phyloP scores from a whole-genome alignment of 37 sponge, comb jelly and placozoan species.

The Agelas oroides region DNA sequence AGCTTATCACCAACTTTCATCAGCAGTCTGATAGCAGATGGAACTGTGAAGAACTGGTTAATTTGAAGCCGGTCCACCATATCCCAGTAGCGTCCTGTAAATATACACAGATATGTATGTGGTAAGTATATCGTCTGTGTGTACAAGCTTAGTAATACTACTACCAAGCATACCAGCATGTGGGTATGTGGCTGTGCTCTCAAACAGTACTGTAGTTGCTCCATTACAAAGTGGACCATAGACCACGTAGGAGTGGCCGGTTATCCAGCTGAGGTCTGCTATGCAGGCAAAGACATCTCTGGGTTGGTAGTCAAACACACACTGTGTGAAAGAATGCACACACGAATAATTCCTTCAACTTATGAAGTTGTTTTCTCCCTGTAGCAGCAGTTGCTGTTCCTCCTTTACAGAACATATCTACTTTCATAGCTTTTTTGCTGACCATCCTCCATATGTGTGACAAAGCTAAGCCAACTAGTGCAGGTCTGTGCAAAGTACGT shows the following conservation, averaged over 20 bases:
- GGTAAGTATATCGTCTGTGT: no score
- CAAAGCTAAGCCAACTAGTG: no score
- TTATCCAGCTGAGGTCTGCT: slow-evolving; percentile 94
- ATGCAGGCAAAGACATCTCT: slow-evolving; percentile 87
- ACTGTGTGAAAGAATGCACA: slow-evolving; percentile 7
- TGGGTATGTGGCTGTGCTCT: slow-evolving; percentile 88
- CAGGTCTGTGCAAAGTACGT: no score
- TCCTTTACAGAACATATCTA: no score
- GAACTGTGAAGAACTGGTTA: slow-evolving; percentile 70
- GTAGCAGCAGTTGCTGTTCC: no score
- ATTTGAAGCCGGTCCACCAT: slow-evolving; percentile 54
- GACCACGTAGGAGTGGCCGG: slow-evolving; percentile 92
- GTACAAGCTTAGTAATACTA: no score
- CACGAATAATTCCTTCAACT: no score
- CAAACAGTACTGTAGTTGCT: slow-evolving; percentile 89
- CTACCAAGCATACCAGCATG: slow-evolving; percentile 69
- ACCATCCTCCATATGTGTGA: no score
- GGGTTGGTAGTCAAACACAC: slow-evolving; percentile 84
- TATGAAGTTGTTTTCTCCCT: no score
- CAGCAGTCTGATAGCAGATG: slow-evolving; percentile 65
- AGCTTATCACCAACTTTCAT: slow-evolving; percentile 51
- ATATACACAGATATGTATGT: no score
- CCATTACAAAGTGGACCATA: slow-evolving; percentile 95
- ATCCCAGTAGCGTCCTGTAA: no score
- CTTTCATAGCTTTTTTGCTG: no score